Base-by-base conservation (phyloP, 1,140 invertebrate species). In the Zaprionus tsacasi region DNA sequence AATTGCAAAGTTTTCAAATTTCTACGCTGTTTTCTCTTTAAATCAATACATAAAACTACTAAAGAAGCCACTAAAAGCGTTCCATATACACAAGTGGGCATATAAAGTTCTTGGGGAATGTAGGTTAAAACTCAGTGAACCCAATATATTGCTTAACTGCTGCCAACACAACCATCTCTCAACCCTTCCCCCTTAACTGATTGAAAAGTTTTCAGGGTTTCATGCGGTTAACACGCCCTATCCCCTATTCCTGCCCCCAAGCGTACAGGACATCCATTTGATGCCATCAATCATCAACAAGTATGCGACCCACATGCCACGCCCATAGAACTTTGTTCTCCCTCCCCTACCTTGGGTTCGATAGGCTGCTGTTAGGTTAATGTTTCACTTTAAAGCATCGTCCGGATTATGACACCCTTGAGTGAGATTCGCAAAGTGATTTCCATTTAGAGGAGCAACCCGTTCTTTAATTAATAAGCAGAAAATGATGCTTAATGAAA, bases 271-370 rank as follows among this genome's bases (percentile, higher is more conserved):
- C 78, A 68, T 58, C 55, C 67, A 60, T 50, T 80, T 11, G 21
- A 40, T 66, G 64, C 56, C 63, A 87, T 88, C 83, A 88, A 87
- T 87, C 83, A 87, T 82, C 83, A 88, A 82, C 83, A 79, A 82
- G 82, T 87, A 71, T 54, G 1, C 33, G 6, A 82, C 64, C 33
- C 56, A 12, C 25, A 15, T 15, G 56, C 3, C 12, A 15, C 56
- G 48, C 36, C 48, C 73, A 70, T 73, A 38, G 71, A 71, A 60
- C 66, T 66, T 78, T 82, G 73, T 82, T 66, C 76, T 8, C 43
- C 8, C 56, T n/a, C 2, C 33, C 17, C 3, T 3, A 40, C n/a
- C 45, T 77, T 73, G 76, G 65, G 81, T 81, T 85, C 79, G 54
- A 69, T 70, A 68, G 81, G 52, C 56, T 30, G 27, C 56, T 30